Conservation (phyloP, 2,113 vertebrate species). For the Ageneiosus marmoratus region DNA sequence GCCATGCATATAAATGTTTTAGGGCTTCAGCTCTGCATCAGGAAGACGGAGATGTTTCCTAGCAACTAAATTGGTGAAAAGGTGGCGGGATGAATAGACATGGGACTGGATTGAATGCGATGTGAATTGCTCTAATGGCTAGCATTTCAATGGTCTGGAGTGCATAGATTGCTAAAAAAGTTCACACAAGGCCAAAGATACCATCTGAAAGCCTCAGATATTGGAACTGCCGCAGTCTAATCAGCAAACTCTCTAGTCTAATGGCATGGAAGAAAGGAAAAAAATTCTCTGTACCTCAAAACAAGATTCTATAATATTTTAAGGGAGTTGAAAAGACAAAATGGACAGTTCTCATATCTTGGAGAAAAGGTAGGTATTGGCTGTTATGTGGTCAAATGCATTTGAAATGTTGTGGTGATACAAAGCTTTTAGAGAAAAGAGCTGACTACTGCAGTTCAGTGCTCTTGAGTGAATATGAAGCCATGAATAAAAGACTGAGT, state of each 20-base stretch:
- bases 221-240: conserved; percentile 11
- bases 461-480: background rate
- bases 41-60: conserved; percentile 49
- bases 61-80: conserved; percentile 47
- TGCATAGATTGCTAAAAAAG: conserved; percentile 1
- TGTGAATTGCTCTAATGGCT: conserved; percentile 49
- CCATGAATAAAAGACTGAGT: background rate
- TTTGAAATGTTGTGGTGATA: conserved; percentile 22
- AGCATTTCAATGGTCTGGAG: conserved; percentile 26
- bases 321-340: background rate
- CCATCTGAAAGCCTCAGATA: background rate
- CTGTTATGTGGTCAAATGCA: background rate
- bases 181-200: conserved; percentile 18
- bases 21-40: background rate
- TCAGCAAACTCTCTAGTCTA: conserved; percentile 5
- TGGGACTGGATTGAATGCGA: background rate
- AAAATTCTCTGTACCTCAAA: conserved; percentile 4
- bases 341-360: background rate
- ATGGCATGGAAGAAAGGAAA: conserved; percentile 5
- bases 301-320: background rate
- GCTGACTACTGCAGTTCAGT: background rate
- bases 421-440: conserved; percentile 14
- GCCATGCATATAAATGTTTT: background rate
- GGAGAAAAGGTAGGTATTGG: background rate
- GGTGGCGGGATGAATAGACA: conserved; percentile 10